Evolutionary conservation across 2,888 invertebrate genomes (phyloP).

Genomic region (Nebria brevicollis): DNA sequence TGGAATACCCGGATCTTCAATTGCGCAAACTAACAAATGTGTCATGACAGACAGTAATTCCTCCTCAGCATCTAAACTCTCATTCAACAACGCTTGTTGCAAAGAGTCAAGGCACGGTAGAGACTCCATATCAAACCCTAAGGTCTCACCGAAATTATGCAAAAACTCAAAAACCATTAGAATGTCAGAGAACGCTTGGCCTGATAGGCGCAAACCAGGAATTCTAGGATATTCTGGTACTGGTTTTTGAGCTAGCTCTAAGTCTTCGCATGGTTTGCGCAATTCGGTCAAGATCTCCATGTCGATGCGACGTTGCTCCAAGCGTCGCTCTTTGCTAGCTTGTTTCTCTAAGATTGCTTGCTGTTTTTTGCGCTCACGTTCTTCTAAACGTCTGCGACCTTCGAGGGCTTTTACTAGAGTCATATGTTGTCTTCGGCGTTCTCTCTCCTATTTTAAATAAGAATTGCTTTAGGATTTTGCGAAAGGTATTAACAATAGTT

Average conservation of each 20-base stretch:
- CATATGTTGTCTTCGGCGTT: constrained; percentile 90
- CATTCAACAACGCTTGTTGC: constrained; percentile 82
- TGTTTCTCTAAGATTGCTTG: constrained; percentile 85
- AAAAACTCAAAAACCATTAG: constrained; percentile 97
- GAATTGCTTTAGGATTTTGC: not conserved
- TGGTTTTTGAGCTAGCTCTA: constrained; percentile 81
- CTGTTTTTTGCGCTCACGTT: constrained; percentile 79
- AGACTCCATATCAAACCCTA: constrained; percentile 91
- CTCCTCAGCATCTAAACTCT: constrained; percentile 82
- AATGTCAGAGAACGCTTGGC: constrained; percentile 90
- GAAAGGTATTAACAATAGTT: not conserved
- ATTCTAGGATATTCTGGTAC: constrained; percentile 81
- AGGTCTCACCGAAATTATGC: constrained; percentile 93
- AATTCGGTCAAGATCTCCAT: constrained; percentile 75
- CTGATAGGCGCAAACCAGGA: constrained; percentile 81
- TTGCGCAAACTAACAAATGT: constrained; percentile 89
- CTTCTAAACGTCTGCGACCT: constrained; percentile 86
- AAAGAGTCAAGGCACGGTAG: constrained; percentile 87
- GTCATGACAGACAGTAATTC: constrained; percentile 89
- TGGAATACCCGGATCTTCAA: constrained; percentile 93
- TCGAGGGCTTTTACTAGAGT: constrained; percentile 88
- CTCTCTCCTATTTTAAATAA: constrained; percentile 74
- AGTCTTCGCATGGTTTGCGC: constrained; percentile 91
- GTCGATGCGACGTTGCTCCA: constrained; percentile 76
- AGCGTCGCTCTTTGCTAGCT: constrained; percentile 84